Base-by-base conservation (phyloP, 2,113 vertebrate genomes). In the Ahaetulla prasina region DNA sequence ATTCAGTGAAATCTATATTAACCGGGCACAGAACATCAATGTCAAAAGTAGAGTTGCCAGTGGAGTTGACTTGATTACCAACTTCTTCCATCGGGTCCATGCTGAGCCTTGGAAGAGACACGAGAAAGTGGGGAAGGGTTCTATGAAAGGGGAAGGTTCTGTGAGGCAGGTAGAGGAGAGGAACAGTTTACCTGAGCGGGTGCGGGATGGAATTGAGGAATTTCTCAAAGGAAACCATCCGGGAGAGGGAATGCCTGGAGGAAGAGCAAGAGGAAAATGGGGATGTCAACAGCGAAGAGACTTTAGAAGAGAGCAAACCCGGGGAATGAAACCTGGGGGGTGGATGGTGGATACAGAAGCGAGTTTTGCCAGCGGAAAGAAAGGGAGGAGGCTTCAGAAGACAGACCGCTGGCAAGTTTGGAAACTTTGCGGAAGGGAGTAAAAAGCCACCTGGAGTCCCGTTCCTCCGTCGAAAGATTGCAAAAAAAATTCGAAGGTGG, bases 1-100 rank as follows among this genome's bases (percentile, higher is more conserved):
- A 92, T 22, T 94, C 43, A 3, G 92, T 20, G 8, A 98, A 98
- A 16, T 55, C 1, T n/a, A 55, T 89, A 89, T 94, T 93, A 16
- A 95, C 89, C 0, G 88, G 53, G 23, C 94, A 95, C 45, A 22
- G 0, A 14, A 47, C 9, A 27, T 90, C 88, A 14, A 89, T n/a
- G n/a, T 88, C 23, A 25, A 9, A 0, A 1, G 57, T 35, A 53
- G 47, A 10, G 22, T 45, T 23, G 0, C 53, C 20, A 2, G 47
- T 95, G 22, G 74, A 1, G 30, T 92, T 95, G 86, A 35, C 55
- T n/a, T 2, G 47, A 54, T 9, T 1, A 2, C 85, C 54, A 20
- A 50, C 20, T 18, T 14, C 74, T 8, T 89, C 2, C 35, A 53
- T n/a, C 35, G 2, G 1, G n/a, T 91, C 55, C 55, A 91, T 89